A percentile compares a stretch with the other conserved stretches of the same genome.
Conservation (phyloP, 2,113 vertebrate species). For the Apistogramma diplotaenia region DNA sequence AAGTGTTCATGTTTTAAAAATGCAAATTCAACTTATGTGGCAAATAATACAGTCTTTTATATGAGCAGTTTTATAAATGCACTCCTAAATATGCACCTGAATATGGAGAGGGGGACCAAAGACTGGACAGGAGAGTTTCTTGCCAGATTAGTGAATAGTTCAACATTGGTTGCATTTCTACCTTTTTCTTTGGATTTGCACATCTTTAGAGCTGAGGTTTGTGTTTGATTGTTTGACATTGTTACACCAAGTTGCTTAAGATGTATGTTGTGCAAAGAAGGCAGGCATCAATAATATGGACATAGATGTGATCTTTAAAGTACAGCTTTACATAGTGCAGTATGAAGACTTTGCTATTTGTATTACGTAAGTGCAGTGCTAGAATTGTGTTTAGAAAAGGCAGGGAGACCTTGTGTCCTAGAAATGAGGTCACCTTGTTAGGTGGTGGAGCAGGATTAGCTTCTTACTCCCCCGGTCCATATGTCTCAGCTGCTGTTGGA, state of each 20-base stretch:
- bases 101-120: neutral
- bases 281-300: no score
- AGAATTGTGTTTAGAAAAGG: constrained; percentile 39
- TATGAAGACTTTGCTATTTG: no score
- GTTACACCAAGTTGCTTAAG: no score
- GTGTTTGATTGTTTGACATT: no score
- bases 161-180: no score
- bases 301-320: neutral
- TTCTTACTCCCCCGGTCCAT: constrained; percentile 69
- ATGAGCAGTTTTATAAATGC: neutral
- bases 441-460: constrained; percentile 67
- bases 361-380: neutral
- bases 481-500: constrained; percentile 67
- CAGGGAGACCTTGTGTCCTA: constrained; percentile 50
- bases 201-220: no score
- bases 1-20: neutral
- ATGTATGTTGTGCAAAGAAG: no score
- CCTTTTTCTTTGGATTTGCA: no score
- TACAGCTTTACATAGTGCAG: neutral
- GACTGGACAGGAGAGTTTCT: neutral
- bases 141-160: no score
- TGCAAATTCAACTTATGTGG: neutral
- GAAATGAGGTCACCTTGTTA: constrained; percentile 73
- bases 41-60: neutral
- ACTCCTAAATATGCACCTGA: neutral